Conservation (phyloP, 1,140 invertebrate species). For the Planococcus citri region DNA sequence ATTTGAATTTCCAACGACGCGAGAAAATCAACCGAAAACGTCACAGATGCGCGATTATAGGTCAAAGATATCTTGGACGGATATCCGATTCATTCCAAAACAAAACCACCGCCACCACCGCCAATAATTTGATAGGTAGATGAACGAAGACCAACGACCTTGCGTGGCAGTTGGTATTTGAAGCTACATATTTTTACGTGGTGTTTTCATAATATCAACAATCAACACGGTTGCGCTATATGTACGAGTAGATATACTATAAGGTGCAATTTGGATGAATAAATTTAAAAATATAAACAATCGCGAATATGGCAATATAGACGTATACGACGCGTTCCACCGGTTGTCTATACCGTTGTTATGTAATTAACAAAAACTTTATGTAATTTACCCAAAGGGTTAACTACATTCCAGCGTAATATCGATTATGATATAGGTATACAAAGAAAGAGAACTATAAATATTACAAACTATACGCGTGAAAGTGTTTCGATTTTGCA, state of each 20-base stretch:
- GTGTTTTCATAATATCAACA: too few species aligned
- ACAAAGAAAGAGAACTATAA: not conserved
- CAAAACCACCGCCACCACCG: too few species aligned
- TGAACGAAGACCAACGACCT: not conserved
- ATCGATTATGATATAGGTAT: not conserved
- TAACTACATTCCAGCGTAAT: not conserved
- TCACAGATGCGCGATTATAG: not conserved
- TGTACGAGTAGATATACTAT: too few species aligned
- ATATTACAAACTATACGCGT: not conserved
- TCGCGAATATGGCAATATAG: not conserved
- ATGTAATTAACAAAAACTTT: not conserved
- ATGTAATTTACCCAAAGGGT: not conserved
- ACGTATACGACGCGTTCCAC: not conserved
- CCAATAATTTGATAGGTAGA: too few species aligned
- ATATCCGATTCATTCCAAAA: not conserved
- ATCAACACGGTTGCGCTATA: too few species aligned
- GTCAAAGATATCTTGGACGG: not conserved
- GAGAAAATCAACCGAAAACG: not conserved
- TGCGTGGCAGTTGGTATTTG: not conserved
- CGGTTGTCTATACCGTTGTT: not conserved
- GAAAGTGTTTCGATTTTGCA: conserved; percentile 1
- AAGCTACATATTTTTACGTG: not conserved
- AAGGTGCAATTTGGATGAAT: not conserved
- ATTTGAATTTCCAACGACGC: not conserved
- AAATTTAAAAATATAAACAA: conserved; percentile 5